Conservation (phyloP, 2,113 vertebrate genomes). For the Stictonetta naevosa region DNA sequence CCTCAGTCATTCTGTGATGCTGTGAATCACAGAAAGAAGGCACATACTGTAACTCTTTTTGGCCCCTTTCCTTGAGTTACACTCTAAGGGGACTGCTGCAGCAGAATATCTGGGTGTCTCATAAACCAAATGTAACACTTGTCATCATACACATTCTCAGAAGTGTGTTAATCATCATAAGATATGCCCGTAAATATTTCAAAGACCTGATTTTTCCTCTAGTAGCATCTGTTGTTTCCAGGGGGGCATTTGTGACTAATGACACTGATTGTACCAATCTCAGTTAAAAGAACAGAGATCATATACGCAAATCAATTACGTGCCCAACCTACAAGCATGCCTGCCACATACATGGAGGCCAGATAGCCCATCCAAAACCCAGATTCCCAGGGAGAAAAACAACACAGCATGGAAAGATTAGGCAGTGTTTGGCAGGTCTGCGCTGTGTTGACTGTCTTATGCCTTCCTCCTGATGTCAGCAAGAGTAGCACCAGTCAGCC, state of each 20-base stretch:
- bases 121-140: accelerated
- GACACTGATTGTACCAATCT: not conserved
- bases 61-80: not conserved
- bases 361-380: not conserved
- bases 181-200: not conserved
- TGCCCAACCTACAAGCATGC: not conserved
- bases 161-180: not conserved
- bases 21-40: not conserved
- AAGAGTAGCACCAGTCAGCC: not conserved
- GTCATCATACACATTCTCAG: not conserved
- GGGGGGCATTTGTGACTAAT: not conserved
- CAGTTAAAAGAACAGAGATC: not conserved
- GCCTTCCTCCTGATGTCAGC: not conserved
- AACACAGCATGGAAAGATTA: not conserved
- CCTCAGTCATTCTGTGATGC: not conserved
- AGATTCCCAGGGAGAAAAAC: not conserved
- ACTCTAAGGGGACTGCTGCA: not conserved
- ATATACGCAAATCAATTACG: not conserved
- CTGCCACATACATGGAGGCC: not conserved
- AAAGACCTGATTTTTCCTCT: not conserved
- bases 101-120: not conserved
- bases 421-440: not conserved
- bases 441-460: not conserved
- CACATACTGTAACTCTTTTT: not conserved
- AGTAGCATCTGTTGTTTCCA: not conserved